Base-by-base conservation (phyloP, 1,140 invertebrate species). In the Heliconius melpomene region DNA sequence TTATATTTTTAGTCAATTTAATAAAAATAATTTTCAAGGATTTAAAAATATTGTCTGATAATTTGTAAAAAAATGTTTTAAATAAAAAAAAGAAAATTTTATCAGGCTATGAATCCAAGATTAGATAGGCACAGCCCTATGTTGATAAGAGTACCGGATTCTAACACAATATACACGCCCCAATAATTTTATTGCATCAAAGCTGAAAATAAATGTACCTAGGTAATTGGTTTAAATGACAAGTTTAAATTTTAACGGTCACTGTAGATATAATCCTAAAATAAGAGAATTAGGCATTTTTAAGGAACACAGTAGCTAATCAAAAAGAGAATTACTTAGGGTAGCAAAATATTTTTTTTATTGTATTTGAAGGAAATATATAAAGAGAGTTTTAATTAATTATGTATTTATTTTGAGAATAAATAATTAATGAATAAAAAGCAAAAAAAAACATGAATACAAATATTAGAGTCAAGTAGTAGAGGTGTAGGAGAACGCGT, bases 41-140 rank as follows among this genome's bases (percentile, higher is more conserved):
- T 52, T 20, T 52, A 20, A 18, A 52, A 7, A 52, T 52, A 52
- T 52, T 52, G 16, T 1, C 18, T 52, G 18, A 20, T 52, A 52
- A 83, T 80, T 78, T n/a, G 70, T 83, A 83, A 81, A 71, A 83
- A 78, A 79, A 60, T 79, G 74, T 79, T 82, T 82, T 82, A 79
- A 79, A 36, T 7, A 36, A 84, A 87, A 88, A 79, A 7, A 85
- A 84, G 78, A 84, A 79, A 85, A 57, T 89, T 77, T 77, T 92
- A 91, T 92, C 90, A 83, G 75, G 89, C 85, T 89, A 84, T 86
- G 86, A 89, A 80, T 87, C 84, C 82, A 88, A 90, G 92, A 93
- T 93, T 90, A 93, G 92, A 93, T 93, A 91, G 81, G 82, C 87
- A 83, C 85, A 86, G 89, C 90, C 92, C 92, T 93, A 90, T 83